Evolutionary conservation across 2,797 vertebrate genomes (phyloP).

Genomic region (Syndactyla subalaris): DNA sequence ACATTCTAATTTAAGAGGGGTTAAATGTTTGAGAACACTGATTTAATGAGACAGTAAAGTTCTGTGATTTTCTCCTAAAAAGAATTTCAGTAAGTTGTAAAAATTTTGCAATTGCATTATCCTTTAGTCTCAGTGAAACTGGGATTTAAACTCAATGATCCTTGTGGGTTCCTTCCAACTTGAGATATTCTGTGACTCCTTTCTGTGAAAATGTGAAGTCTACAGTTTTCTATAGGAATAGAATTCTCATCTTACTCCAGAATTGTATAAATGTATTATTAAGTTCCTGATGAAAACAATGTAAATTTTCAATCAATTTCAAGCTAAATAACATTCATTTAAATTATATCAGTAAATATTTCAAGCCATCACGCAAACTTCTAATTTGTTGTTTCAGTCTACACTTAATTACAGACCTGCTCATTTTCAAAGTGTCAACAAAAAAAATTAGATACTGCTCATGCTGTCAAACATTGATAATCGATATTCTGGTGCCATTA

Average conservation of each 20-base stretch:
- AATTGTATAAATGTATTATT: background rate
- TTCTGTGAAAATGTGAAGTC: background rate
- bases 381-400: background rate
- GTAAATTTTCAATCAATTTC: background rate
- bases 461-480: background rate
- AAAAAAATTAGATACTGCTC: background rate
- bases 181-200: background rate
- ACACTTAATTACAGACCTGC: background rate
- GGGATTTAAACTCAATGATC: background rate
- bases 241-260: background rate
- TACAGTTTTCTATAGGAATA: background rate
- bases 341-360: background rate
- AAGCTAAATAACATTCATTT: background rate
- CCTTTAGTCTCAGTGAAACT: background rate
- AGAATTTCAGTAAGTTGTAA: no score
- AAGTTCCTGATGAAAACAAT: background rate
- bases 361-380: background rate
- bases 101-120: background rate
- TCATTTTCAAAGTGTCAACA: background rate
- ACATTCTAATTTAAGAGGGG: background rate
- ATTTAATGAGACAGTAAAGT: background rate
- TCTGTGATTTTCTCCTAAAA: background rate
- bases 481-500: background rate
- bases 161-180: background rate
- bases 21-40: background rate